These are phyloP conservation scores for Anthopleura sola DNA, from an alignment of 64 coral and sea anemone species.

Conservation along the genomic window DNA sequence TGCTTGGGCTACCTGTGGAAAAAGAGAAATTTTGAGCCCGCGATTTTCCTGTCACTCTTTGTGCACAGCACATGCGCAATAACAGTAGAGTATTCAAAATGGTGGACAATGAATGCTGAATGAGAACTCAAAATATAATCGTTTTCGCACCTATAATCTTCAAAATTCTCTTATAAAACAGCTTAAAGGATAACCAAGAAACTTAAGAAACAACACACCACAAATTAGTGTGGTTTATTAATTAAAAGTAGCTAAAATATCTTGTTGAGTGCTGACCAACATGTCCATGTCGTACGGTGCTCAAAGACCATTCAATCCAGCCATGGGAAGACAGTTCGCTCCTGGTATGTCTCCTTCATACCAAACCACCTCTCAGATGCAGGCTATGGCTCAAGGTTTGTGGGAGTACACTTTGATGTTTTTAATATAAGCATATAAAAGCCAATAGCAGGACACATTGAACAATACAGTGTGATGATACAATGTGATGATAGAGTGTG, in stretches of 20 bases:
- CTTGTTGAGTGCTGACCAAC: not conserved
- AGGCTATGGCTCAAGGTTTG: slow-evolving; percentile 35
- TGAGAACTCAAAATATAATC: not conserved
- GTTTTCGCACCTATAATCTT: not conserved
- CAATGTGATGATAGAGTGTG: too few species aligned
- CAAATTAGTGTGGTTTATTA: not conserved
- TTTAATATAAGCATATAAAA: too few species aligned
- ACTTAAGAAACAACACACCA: not conserved
- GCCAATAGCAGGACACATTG: too few species aligned
- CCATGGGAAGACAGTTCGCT: slow-evolving; percentile 3
- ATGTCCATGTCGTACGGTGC: slow-evolving; percentile 7
- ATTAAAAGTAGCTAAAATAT: not conserved
- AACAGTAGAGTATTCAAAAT: not conserved
- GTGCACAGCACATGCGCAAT: not conserved
- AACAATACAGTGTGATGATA: too few species aligned
- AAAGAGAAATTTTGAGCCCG: not conserved
- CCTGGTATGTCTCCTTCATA: slow-evolving; percentile 1
- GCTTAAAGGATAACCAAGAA: not conserved
- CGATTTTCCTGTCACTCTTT: not conserved
- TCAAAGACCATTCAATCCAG: slow-evolving; percentile 14
- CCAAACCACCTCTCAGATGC: slow-evolving; percentile 1
- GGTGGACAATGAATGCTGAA: not conserved
- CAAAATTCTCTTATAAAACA: not conserved
- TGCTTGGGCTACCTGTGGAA: not conserved
- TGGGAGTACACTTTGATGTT: not conserved